Base-by-base conservation (phyloP, 37 sponge, comb jelly and placozoan species). In the Lycopodina hypogea region DNA sequence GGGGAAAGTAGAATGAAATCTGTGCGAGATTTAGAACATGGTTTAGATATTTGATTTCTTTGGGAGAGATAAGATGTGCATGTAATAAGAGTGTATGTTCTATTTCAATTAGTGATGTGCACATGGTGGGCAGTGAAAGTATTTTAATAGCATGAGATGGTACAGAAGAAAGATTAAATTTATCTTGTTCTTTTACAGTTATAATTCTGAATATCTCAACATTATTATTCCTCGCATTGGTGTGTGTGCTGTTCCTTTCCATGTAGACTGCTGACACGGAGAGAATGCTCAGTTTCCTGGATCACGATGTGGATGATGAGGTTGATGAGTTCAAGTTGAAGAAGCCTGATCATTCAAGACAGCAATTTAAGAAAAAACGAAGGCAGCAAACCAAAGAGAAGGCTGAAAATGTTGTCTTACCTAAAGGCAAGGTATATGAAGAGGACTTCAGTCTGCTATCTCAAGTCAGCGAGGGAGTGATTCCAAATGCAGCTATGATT, bases 401-500 rank as follows among this genome's bases (percentile, higher is more conserved):
- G 35, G 28, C 33, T 77, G 42, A 29, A 56, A 33, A 45, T 65
- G 52, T 2, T 26, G 19, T 19, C 3, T 32, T 52, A 28, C 8
- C 29, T 65, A 74, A 81, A 24, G 76, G 24, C n/a, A 71, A 56
- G 14, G 39, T 15, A 2, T 11, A 69, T 21, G 48, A 75, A 42
- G 56, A 24, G 19, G 39, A 74, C 12, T 32, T 34, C 8, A 61
- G 32, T 8, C 23, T 62, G 9, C 56, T 83, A 0, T 22, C 69
- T 15, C 61, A 72, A 32, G 57, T 92, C 2, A 69, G 71, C 3
- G 77, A 61, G 2, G 93, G 93, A 9, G 65, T 75, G 2, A 90
- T 96, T 19, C 96, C 96, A 18, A 88, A 90, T 87, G 90, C 93
- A 9, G 81, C 81, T 36, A 75, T 75, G 29, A 90, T 96, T 68